These are phyloP conservation scores for Philereme vetulata DNA, from an alignment of 2,888 invertebrate genomes.

Conservation along the genomic window DNA sequence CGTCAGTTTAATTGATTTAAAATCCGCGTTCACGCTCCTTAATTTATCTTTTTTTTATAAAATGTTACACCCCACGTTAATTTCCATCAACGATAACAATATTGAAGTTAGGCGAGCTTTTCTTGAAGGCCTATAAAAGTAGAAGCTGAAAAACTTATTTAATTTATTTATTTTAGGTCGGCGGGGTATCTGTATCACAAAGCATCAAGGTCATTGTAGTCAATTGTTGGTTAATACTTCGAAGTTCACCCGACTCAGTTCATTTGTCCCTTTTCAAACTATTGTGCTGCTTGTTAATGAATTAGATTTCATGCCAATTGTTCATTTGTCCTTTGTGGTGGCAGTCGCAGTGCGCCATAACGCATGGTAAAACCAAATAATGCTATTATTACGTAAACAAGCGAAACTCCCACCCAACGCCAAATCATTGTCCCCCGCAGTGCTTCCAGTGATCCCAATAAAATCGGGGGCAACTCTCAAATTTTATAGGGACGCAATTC, in stretches of 20 bases:
- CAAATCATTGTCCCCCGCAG: no score
- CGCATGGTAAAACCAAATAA: background rate
- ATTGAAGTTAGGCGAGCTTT: background rate
- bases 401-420: no score
- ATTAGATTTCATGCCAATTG: conserved; percentile 29
- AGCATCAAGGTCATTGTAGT: conserved; percentile 1
- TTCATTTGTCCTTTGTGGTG: conserved; percentile 27
- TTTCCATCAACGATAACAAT: background rate
- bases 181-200: background rate
- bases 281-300: conserved; percentile 27
- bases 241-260: conserved; percentile 25
- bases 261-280: conserved; percentile 31
- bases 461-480: no score
- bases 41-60: no score
- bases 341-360: conserved; percentile 2
- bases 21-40: no score
- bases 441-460: no score
- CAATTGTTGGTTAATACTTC: conserved; percentile 14
- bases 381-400: no score
- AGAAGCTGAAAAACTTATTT: background rate
- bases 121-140: background rate
- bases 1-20: no score
- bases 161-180: background rate
- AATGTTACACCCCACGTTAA: no score
- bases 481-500: no score